Conservation (phyloP, 2,888 invertebrate species). For the Ophion ellenae region DNA sequence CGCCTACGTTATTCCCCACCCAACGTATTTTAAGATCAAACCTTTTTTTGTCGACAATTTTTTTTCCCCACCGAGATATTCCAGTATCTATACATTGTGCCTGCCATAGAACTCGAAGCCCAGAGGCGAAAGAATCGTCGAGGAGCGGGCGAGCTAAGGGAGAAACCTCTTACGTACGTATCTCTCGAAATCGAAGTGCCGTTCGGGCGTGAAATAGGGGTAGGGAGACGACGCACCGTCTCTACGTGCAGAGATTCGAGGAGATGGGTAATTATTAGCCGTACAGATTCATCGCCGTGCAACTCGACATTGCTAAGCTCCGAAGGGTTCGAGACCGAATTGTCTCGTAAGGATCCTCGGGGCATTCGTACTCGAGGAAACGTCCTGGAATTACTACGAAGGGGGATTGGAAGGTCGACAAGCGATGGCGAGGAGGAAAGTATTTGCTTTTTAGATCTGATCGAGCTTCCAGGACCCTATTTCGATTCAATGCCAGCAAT, state of each 20-base stretch:
- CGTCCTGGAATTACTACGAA: slow-evolving; percentile 2
- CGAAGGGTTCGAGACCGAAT: slow-evolving; percentile 17
- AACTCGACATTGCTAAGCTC: slow-evolving; percentile 34
- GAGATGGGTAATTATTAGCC: slow-evolving; percentile 82
- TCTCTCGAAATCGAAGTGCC: slow-evolving; percentile 73
- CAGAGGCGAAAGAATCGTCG: slow-evolving; percentile 15
- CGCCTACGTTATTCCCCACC: neutral
- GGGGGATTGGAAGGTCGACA: slow-evolving; percentile 5
- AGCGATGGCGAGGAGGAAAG: slow-evolving; percentile 28
- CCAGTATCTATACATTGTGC: neutral
- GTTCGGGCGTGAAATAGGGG: slow-evolving; percentile 80
- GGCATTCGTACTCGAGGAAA: slow-evolving; percentile 41
- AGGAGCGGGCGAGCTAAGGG: neutral
- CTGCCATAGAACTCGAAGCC: neutral
- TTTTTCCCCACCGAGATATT: neutral
- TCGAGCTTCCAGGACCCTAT: neutral
- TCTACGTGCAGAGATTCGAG: slow-evolving; percentile 66
- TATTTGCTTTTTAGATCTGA: slow-evolving; percentile 12
- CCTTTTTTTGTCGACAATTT: neutral
- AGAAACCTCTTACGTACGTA: slow-evolving; percentile 35
- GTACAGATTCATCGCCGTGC: slow-evolving; percentile 72
- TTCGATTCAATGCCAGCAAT: slow-evolving; percentile 14
- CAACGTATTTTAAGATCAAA: neutral
- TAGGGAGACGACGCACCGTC: slow-evolving; percentile 53
- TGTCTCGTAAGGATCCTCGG: slow-evolving; percentile 27